A percentile compares a stretch with the other conserved stretches of the same genome.
Evolutionary conservation across 2,797 vertebrate genomes (phyloP).

Genomic region (Nannoperca obscura): DNA sequence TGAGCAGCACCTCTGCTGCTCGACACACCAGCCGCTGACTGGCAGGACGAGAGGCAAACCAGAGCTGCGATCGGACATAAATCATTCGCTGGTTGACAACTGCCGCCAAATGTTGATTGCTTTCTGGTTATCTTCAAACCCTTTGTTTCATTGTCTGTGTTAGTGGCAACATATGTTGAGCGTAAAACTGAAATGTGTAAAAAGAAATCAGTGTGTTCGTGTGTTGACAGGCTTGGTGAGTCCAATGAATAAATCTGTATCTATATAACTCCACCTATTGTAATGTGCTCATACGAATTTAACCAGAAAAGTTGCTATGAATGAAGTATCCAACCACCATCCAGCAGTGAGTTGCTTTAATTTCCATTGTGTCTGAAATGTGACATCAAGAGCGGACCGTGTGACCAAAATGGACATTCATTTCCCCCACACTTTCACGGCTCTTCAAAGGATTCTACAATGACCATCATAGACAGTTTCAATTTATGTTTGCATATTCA

Average conservation of each 20-base stretch:
- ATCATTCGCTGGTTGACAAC: conserved; percentile 77
- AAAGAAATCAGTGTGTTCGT: conserved; percentile 43
- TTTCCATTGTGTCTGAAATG: conserved; percentile 32
- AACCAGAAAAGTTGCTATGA: background rate
- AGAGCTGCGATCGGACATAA: conserved; percentile 72
- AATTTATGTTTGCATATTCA: conserved; percentile 32
- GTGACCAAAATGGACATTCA: conserved; percentile 23
- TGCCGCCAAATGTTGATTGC: conserved; percentile 75
- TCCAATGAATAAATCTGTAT: conserved; percentile 31
- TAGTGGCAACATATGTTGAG: conserved; percentile 67
- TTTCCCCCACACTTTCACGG: conserved; percentile 15
- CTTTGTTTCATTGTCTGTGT: conserved; percentile 72
- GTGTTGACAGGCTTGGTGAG: conserved; percentile 26
- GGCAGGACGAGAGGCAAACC: conserved; percentile 69
- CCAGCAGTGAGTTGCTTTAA: conserved; percentile 6
- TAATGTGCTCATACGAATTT: background rate
- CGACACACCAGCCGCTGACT: conserved; percentile 63
- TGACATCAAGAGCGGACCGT: conserved; percentile 22
- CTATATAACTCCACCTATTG: background rate
- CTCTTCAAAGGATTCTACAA: conserved; percentile 25
- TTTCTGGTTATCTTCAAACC: conserved; percentile 78
- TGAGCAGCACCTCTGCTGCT: conserved; percentile 74
- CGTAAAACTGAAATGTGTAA: conserved; percentile 37
- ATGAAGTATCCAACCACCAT: background rate
- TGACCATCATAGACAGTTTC: conserved; percentile 18